These are phyloP conservation scores for Amblyraja radiata DNA, from an alignment of 2,797 vertebrate genomes.

Conservation along the genomic window DNA sequence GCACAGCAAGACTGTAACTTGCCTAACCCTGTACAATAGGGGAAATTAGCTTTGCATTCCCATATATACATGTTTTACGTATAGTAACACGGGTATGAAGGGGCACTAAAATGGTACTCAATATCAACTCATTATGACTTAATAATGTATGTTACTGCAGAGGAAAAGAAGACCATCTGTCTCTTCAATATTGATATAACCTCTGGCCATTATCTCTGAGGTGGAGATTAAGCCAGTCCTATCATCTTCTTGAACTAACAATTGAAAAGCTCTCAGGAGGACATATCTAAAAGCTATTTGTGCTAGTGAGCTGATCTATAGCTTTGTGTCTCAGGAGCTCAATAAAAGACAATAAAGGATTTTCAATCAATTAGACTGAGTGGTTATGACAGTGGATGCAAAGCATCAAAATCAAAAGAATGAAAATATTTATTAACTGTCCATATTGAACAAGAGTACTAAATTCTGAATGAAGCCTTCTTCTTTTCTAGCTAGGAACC, in stretches of 20 bases:
- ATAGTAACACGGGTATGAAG: not conserved
- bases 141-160: not conserved
- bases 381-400: not conserved
- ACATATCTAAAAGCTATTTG: not conserved
- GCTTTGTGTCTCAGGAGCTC: not conserved
- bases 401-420: not conserved
- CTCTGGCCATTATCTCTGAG: not conserved
- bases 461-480: not conserved
- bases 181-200: not conserved
- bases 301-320: not conserved
- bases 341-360: not conserved
- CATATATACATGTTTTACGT: not conserved
- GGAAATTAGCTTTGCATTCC: not conserved
- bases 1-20: too few relatives aligned
- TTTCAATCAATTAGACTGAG: constrained; percentile 16
- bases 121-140: not conserved
- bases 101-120: not conserved
- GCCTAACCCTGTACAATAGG: not conserved
- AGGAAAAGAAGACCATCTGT: not conserved
- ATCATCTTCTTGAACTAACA: constrained; percentile 10
- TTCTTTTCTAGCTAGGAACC: not conserved
- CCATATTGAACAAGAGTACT: not conserved
- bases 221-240: not conserved
- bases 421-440: not conserved
- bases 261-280: not conserved